Evolutionary conservation across 2,888 invertebrate species (phyloP).

Genomic region (Pandemis heparana): DNA sequence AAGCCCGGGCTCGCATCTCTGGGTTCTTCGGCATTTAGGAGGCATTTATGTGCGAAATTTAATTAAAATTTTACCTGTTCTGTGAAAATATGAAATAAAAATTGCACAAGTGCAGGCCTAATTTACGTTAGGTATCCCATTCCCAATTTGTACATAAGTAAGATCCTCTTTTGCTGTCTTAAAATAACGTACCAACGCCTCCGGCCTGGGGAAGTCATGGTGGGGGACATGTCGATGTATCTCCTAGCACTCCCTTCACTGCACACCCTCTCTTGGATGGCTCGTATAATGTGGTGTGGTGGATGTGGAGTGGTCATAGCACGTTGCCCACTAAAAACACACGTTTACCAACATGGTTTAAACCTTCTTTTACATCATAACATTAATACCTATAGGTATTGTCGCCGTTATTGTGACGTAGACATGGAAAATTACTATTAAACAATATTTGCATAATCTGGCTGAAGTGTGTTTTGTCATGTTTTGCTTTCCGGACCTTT

Average conservation of each 20-base stretch:
- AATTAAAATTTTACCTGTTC: neutral
- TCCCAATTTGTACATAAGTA: no score
- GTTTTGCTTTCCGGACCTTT: constrained; percentile 18
- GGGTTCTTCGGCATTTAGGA: neutral
- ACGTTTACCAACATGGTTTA: neutral
- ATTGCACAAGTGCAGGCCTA: no score
- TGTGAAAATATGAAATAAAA: neutral
- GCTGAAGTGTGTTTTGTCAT: constrained; percentile 19
- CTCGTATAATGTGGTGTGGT: no score
- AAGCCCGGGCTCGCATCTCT: neutral
- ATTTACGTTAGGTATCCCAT: no score
- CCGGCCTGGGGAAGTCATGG: no score
- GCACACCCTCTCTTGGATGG: no score
- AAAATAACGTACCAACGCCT: no score
- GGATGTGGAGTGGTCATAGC: no score
- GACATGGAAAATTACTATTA: neutral
- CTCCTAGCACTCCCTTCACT: no score
- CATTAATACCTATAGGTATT: neutral
- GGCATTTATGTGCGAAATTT: neutral
- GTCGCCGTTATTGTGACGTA: neutral
- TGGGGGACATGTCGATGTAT: no score
- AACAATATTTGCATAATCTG: constrained; percentile 8
- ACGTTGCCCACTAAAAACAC: no score
- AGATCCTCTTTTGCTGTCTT: no score
- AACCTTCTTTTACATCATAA: neutral